Conservation (phyloP, 2,797 vertebrate species). For the Sardinella longiceps region DNA sequence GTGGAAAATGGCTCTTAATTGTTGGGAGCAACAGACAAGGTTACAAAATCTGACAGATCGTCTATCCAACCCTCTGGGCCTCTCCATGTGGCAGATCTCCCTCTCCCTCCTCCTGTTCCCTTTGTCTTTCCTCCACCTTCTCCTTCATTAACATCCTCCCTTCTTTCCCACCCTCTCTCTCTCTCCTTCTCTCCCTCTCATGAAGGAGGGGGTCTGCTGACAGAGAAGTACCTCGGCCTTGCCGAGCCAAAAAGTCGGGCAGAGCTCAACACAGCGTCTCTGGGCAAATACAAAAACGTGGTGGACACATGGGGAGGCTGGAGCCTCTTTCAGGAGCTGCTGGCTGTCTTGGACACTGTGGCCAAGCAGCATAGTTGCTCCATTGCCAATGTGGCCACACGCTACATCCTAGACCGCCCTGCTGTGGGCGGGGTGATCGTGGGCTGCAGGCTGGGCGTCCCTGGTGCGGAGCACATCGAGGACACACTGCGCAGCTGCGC, state of each 20-base stretch:
- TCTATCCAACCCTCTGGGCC: neutral
- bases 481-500: slow-evolving; percentile 62
- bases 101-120: neutral
- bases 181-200: neutral
- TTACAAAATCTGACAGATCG: neutral
- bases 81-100: neutral
- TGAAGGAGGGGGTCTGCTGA: slow-evolving; percentile 61
- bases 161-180: neutral
- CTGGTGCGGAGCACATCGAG: slow-evolving; percentile 58
- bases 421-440: slow-evolving; percentile 64
- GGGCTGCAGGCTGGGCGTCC: slow-evolving; percentile 60
- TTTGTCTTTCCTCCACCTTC: neutral
- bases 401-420: slow-evolving; percentile 60
- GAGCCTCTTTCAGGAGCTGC: slow-evolving; percentile 65
- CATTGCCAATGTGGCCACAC: slow-evolving; percentile 58
- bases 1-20: neutral
- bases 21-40: neutral
- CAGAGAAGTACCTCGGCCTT: slow-evolving; percentile 53
- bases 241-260: slow-evolving; percentile 51
- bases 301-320: slow-evolving; percentile 60
- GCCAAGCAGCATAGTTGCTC: slow-evolving; percentile 56
- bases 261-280: slow-evolving; percentile 60
- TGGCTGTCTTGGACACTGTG: slow-evolving; percentile 53
- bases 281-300: slow-evolving; percentile 64
- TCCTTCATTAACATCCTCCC: neutral